These are phyloP conservation scores for Sminthopsis crassicaudata DNA, from an alignment of 2,113 vertebrate genomes.

Conservation along the genomic window DNA sequence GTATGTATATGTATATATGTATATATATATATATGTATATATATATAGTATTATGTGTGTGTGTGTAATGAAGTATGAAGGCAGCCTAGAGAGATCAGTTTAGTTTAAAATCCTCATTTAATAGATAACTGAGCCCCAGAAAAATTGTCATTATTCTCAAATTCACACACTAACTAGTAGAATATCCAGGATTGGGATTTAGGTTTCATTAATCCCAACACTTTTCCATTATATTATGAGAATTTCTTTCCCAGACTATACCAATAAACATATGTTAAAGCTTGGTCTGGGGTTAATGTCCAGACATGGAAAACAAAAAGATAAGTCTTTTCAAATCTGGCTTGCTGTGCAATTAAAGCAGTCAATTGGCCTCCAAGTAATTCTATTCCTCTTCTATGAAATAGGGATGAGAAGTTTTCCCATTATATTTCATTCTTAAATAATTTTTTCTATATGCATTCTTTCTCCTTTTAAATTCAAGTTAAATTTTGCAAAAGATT, in stretches of 20 bases:
- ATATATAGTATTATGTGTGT: no score
- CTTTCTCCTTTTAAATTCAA: not conserved
- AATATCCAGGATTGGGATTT: not conserved
- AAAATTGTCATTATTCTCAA: not conserved
- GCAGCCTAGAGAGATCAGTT: not conserved
- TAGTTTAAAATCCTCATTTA: not conserved
- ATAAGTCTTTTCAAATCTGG: not conserved
- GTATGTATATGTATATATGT: no score
- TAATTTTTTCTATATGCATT: not conserved
- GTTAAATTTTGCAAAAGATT: not conserved
- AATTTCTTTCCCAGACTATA: not conserved
- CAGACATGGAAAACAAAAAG: not conserved
- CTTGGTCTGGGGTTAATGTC: not conserved
- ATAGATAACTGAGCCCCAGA: not conserved
- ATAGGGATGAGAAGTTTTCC: not conserved
- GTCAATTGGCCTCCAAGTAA: not conserved
- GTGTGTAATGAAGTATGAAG: not conserved
- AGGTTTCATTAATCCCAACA: not conserved
- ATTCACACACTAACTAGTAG: not conserved
- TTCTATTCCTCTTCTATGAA: not conserved
- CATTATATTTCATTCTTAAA: not conserved
- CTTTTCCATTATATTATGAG: not conserved
- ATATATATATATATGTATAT: not conserved
- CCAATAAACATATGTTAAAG: not conserved
- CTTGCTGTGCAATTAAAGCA: not conserved